Conservation (phyloP, 2,888 invertebrate genomes). For the Philereme transversata region DNA sequence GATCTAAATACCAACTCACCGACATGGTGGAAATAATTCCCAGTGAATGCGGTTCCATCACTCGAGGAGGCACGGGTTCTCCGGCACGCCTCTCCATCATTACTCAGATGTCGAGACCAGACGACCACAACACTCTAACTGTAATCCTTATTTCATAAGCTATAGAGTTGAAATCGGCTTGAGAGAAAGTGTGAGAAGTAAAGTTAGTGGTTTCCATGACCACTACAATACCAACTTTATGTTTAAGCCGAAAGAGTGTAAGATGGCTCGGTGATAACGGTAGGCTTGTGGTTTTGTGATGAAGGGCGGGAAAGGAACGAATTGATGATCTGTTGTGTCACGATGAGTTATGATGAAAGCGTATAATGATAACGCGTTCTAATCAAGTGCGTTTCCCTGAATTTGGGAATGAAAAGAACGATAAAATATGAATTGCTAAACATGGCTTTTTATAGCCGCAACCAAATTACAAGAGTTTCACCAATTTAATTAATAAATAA, state of each 20-base stretch:
- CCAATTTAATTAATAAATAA: too few species aligned
- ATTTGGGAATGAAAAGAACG: too few species aligned
- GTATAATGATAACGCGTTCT: conserved; percentile 9
- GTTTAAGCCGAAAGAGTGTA: not conserved
- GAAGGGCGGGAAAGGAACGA: conserved; percentile 30
- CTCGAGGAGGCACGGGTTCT: conserved; percentile 11
- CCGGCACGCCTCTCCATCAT: conserved; percentile 21
- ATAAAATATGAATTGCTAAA: too few species aligned
- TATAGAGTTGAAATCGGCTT: conserved; percentile 1
- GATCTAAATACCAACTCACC: conserved; percentile 3
- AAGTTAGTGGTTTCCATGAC: conserved; percentile 16
- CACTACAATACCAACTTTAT: not conserved
- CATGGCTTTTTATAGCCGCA: too few species aligned
- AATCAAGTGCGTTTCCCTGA: too few species aligned
- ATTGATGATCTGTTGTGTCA: conserved; percentile 34
- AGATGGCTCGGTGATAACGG: not conserved
- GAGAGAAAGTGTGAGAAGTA: conserved; percentile 2
- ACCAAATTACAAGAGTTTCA: too few species aligned
- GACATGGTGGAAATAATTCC: conserved; percentile 9
- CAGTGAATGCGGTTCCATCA: conserved; percentile 19
- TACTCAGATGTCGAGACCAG: conserved; percentile 19
- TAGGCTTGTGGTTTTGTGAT: conserved; percentile 17
- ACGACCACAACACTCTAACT: conserved; percentile 1
- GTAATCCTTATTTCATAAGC: not conserved
- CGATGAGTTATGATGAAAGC: conserved; percentile 24